Evolutionary conservation across 2,113 vertebrate genomes (phyloP), one percentile per base, ranked within the genome.

Genomic region (Osmerus mordax): DNA sequence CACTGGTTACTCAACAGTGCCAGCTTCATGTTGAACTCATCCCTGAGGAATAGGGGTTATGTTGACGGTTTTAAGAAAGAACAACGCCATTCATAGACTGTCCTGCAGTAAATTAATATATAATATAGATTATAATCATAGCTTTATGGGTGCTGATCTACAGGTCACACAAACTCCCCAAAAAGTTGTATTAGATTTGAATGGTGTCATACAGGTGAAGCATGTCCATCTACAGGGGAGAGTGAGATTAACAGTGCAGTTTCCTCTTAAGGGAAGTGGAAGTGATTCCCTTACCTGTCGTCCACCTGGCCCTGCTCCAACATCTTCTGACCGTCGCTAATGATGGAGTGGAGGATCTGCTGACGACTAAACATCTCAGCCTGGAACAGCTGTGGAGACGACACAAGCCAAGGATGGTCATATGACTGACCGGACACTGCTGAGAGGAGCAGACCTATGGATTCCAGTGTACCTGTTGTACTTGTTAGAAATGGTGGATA

Each of bases 331-430:
- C 97, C 97, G 73, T 99, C 96, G 74, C 87, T 91, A 84, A 98
- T 96, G 81, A 99, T 98, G 0, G 97, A 98, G 88, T 99, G 97
- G 62, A 99, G 93, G 87, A 99, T 96, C 92, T 99, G 97, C 84
- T 99, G 97, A 56, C 96, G 94, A 73, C 97, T 98, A 90, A 99
- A 98, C 96, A 99, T 98, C 92, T 99, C 97, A 0, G 97, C 94
- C 89, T 99, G 97, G 90, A 99, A 99, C 59, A 99, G 89, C 97
- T 99, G 82, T 23, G 63, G 63, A 61, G 15, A 82, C 1, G 72
- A 67, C 28, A 70, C 19, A 67, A 47, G 53, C 19, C 13, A n/a
- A 3, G 36, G 19, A 51, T 51, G n/a, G 16, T 11, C 3, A 28
- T 8, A 41, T 64, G 15, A 32, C 11, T 9, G 62, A 8, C 16